A percentile compares a stretch with the other conserved stretches of the same genome.
These are phyloP conservation scores for Otolemur garnettii DNA, from an alignment of 2,113 vertebrate genomes.

Conservation along the genomic window DNA sequence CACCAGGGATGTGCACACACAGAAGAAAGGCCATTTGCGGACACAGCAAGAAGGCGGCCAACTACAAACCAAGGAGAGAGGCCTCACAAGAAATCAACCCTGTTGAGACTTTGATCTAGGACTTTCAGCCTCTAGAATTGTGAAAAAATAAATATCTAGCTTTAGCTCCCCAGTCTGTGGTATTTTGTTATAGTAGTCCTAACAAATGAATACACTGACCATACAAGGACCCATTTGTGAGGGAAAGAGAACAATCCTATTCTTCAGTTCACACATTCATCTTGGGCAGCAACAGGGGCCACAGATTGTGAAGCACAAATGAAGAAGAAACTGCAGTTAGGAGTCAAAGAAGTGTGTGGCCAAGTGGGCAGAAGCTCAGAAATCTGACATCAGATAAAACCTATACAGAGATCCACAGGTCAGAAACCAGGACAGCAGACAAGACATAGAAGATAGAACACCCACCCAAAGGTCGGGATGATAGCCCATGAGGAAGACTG, in stretches of 20 bases:
- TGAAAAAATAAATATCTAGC: background rate
- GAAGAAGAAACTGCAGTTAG: background rate
- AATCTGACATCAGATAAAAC: background rate
- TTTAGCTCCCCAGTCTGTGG: background rate
- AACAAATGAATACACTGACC: background rate
- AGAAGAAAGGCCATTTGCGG: background rate
- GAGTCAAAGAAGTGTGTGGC: background rate
- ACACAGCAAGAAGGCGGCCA: background rate
- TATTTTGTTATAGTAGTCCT: background rate
- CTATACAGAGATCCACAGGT: background rate
- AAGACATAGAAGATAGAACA: background rate
- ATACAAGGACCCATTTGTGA: background rate
- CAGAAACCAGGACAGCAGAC: background rate
- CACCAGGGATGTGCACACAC: background rate
- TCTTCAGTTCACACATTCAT: background rate
- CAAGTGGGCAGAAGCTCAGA: background rate
- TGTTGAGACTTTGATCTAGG: background rate
- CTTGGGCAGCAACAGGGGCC: background rate
- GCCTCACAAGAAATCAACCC: background rate
- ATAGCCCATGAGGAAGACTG: background rate
- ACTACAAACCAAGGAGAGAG: background rate
- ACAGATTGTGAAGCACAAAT: background rate
- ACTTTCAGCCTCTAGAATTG: background rate
- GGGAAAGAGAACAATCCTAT: conserved; percentile 2
- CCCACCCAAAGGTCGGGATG: background rate